These are phyloP conservation scores for Ormyrus labotus DNA, from an alignment of 2,888 invertebrate species.

Conservation along the genomic window DNA sequence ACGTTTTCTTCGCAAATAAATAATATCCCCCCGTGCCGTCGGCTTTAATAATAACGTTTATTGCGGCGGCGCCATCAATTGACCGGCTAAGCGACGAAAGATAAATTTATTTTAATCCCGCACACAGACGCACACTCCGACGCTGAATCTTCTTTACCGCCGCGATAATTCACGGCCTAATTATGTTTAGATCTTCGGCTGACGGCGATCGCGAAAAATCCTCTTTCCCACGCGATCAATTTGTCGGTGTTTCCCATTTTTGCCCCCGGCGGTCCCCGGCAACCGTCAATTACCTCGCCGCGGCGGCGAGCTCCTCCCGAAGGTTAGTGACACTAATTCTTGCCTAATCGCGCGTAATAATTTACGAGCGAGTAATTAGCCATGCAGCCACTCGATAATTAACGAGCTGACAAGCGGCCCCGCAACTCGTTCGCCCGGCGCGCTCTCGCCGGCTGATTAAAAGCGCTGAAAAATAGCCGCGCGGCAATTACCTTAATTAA, in stretches of 20 bases:
- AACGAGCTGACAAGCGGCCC: conserved; percentile 24
- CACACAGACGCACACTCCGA: no score
- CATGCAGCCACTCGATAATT: conserved; percentile 36
- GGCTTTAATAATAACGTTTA: no score
- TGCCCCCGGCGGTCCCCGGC: background rate
- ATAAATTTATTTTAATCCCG: no score
- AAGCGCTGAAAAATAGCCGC: conserved; percentile 29
- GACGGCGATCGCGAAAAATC: background rate
- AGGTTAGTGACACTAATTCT: conserved; percentile 46
- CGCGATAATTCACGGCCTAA: no score
- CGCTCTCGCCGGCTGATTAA: conserved; percentile 25
- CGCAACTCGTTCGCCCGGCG: background rate
- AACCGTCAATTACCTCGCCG: conserved; percentile 42
- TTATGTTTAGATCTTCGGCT: no score
- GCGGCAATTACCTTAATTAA: conserved; percentile 51
- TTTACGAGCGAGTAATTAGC: conserved; percentile 49
- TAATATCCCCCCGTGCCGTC: no score
- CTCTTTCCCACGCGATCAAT: conserved; percentile 49
- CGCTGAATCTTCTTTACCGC: no score
- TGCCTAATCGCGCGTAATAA: conserved; percentile 47
- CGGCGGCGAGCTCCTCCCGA: conserved; percentile 24
- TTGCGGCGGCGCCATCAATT: no score
- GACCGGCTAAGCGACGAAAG: no score
- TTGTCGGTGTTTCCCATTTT: conserved; percentile 27
- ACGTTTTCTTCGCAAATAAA: background rate